Evolutionary conservation across 1,140 invertebrate species (phyloP), one percentile per base, ranked within the genome.

Genomic region (Zaprionus taronus): DNA sequence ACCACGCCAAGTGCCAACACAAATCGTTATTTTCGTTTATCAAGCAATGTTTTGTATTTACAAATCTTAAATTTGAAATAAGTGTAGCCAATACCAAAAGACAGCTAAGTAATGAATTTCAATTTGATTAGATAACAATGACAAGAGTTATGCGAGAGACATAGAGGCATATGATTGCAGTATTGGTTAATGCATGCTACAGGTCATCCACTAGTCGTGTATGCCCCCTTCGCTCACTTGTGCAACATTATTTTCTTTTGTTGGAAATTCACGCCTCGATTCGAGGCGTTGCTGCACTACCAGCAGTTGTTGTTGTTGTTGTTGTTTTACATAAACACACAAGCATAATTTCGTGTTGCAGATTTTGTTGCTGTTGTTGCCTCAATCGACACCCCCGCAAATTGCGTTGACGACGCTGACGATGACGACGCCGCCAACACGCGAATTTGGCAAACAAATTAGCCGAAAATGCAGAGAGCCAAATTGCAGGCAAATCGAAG

Each of bases 401-500:
- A 80, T 74, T 77, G 71, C 12, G 36, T 36, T 58, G 68, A 74
- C 53, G 58, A 73, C 20, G 26, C 55, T 24, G n/a, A 44, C 15
- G 36, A 31, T 15, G 34, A 56, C 36, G 57, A 62, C 34, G 73
- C 87, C 83, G 83, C 83, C 83, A 83, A 86, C 83, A 83, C 84
- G 67, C 77, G 58, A 81, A 75, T 87, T 87, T 84, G 81, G 81
- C 83, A 75, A 87, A 89, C 83, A 87, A 87, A 87, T 87, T 89
- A 89, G 56, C 62, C 75, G 31, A 87, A 86, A 83, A 83, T 79
- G 83, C 74, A 85, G 67, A 65, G 67, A 49, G 77, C 81, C 77
- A 80, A 82, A 76, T 83, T 73, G 71, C 61, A 58, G 61, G 72
- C 79, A 81, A 81, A 70, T 82, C 70, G 38, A 72, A 49, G 51